Evolutionary conservation across 2,113 vertebrate genomes (phyloP).

Genomic region (Mus spicilegus): DNA sequence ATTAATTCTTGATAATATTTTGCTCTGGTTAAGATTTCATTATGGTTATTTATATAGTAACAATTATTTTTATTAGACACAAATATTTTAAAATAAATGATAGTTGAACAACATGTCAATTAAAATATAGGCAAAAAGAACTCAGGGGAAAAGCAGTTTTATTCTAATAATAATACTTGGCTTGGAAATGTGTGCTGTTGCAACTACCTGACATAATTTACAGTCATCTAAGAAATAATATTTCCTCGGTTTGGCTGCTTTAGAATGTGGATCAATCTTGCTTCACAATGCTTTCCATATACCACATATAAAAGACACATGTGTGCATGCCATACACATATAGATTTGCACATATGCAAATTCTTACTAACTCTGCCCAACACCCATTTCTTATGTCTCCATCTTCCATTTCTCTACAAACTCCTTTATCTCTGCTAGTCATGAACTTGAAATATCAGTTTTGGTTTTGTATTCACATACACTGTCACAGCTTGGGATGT

Average conservation of each 20-base stretch:
- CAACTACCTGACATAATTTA: neutral
- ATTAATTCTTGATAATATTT: too few relatives aligned
- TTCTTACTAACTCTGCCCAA: neutral
- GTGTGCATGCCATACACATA: too few relatives aligned
- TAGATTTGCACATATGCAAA: neutral
- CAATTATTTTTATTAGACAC: too few relatives aligned
- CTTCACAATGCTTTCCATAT: neutral
- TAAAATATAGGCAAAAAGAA: neutral
- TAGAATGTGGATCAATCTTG: neutral
- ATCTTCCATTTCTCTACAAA: neutral
- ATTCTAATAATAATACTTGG: neutral
- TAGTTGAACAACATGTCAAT: neutral
- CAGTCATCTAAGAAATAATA: neutral
- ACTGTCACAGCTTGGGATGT: neutral
- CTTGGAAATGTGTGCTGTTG: neutral
- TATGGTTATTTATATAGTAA: too few relatives aligned
- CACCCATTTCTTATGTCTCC: neutral
- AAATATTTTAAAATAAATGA: too few relatives aligned
- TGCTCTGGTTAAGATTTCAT: too few relatives aligned
- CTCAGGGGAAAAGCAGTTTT: neutral
- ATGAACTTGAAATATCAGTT: neutral
- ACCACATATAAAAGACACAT: neutral
- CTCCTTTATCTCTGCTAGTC: neutral
- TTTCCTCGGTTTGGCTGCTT: too few relatives aligned
- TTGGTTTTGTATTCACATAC: too few relatives aligned